Base-by-base conservation (phyloP, 2,113 vertebrate genomes). In the Catharus bicknelli region DNA sequence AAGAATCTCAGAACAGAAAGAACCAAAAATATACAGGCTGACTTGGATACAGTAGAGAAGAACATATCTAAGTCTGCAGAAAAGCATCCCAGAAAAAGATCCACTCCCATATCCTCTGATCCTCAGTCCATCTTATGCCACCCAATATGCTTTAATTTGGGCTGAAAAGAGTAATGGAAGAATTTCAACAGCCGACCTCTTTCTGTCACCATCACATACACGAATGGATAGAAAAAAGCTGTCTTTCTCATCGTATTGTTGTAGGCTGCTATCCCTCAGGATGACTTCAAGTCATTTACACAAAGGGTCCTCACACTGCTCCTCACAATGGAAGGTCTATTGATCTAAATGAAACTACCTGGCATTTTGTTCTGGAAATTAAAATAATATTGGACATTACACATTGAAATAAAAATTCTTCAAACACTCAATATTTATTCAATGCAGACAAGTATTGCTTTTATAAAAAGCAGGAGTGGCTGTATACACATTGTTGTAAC, bases 271-370 rank as follows among this genome's bases (percentile, higher is more conserved):
- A 26, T 67, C 16, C 26, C 13, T 47, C n/a, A 53, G 13, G 5
- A 7, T 64, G 70, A 42, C 19, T 79, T 86, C 1, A 2, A 68
- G 23, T 57, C 0, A 18, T 34, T 64, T 38, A 32, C 34, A 19
- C 11, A 51, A 67, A 78, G 3, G 6, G 9, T 61, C 36, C 13
- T 72, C 25, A 20, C 45, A 40, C 6, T 53, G 10, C 7, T 86
- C 11, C 42, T 72, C 0, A 0, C 43, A 54, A 29, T 48, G 32
- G 36, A 42, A 79, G 5, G 27, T 9, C 15, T 30, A 17, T 21
- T 26, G 57, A 16, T 48, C n/a, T 55, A 47, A 67, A 63, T 75
- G 36, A 81, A 83, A 63, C 29, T 50, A 54, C 26, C 4, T 45
- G 11, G 2, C 9, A 3, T 57, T 88, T 76, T 93, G 9, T 40